Evolutionary conservation across 2,113 vertebrate genomes (phyloP), one percentile per base, ranked within the genome.

Genomic region (Pygoscelis adeliae): DNA sequence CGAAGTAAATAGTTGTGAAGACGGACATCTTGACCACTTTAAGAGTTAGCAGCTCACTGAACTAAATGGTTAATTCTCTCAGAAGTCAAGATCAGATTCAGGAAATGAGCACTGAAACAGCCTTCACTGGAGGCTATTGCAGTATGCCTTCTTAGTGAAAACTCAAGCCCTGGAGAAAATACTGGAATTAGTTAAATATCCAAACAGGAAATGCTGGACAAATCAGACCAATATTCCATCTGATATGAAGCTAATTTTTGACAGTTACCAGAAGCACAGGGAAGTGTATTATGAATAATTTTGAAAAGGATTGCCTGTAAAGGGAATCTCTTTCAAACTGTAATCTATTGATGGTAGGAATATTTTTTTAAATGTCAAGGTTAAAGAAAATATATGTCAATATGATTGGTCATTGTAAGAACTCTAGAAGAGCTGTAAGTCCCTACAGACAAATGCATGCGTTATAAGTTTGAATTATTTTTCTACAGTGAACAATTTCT

Each of bases 191-290:
- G 49, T 93, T 94, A 95, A 91, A 95, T 83, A 94, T 52, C 83
- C 87, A 91, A 78, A 79, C 77, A 96, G 94, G 92, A 97, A 96
- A 96, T 89, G 66, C 65, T 83, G 5, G 66, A 72, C 95, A 93
- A 65, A 73, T 94, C 65, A 87, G 83, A 85, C 46, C 58, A 85
- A 3, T 87, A 83, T 72, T 94, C 66, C 32, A 47, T 90, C 73
- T 91, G 67, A 92, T 80, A 72, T 42, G 46, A 80, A 91, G 81
- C 81, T 73, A 96, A 46, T 79, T 92, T 91, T 73, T 94, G 61
- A 89, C 65, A 44, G 73, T 91, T 94, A 72, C 25, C 73, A 91
- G 89, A 91, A 92, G 53, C 38, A 65, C 10, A 46, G 42, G 40
- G 25, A 83, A 66, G 26, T 53, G n/a, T 65, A 83, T 72, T 36